Base-by-base conservation (phyloP, 2,888 invertebrate species). In the Lasioglossum marginatum region DNA sequence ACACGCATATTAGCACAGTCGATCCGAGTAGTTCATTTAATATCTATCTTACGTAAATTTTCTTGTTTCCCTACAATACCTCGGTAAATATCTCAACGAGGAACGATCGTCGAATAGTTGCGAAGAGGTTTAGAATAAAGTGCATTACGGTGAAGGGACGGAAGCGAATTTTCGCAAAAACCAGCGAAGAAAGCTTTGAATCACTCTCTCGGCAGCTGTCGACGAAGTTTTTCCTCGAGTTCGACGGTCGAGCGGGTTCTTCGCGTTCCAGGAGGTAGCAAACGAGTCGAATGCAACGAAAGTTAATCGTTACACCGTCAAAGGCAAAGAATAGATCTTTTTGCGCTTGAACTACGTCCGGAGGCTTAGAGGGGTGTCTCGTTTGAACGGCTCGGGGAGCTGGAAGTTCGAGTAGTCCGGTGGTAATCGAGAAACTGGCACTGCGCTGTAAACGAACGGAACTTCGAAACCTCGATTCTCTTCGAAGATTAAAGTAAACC, bases 321-420 rank as follows among this genome's bases (percentile, higher is more conserved):
- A 34, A 40, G 63, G n/a, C 34, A 66, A 27, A 60, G 76, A 63
- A 63, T 57, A 40, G 68, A 68, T 68, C 68, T 68, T 68, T 37
- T 68, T 68, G 68, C 70, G 68, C 68, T 68, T 6, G 37, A 68
- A 68, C 40, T 40, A n/a, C 70, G 70, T 43, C 12, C 40, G 70
- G 27, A 27, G 34, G 70, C 37, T 5, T 5, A 2, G 66, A 31
- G 34, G 19, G 23, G 8, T 16, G 34, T 68, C 19, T 40, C 40
- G 40, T 70, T 70, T 19, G 40, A 66, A 8, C 37, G n/a, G 40
- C 40, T 70, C n/a, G 1, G 2, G 6, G 48, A 12, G 4, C 37
- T 4, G 40, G 40, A 70, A 70, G 68, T 40, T 40, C 23, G 40
- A 43, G 70, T 14, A 40, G 70, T 12, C 10, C 68, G 37, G 23